Percentiles rank a stretch among this genome's conserved stretches.
phyloP scores from a whole-genome alignment of 37 sponge, comb jelly and placozoan genomes.

The Spongia lamella region DNA sequence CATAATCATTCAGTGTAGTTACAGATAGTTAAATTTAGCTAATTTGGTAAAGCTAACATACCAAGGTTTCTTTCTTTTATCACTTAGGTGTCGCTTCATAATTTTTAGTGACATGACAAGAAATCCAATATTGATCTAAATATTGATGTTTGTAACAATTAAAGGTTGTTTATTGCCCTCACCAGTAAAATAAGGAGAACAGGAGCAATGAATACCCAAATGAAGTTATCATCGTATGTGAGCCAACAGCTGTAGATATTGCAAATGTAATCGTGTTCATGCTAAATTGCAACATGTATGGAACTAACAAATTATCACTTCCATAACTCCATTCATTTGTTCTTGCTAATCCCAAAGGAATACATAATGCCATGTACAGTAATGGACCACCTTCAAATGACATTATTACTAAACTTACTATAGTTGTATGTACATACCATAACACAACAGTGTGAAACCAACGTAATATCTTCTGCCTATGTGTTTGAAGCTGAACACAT shows the following conservation, averaged over 20 bases:
- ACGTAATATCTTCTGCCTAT: constrained; percentile 3
- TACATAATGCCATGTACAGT: too few species aligned
- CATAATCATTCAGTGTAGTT: too few species aligned
- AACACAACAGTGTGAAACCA: constrained; percentile 7
- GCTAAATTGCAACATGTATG: too few species aligned
- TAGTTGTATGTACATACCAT: constrained; percentile 1
- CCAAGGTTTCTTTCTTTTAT: neutral
- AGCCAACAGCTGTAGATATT: constrained; percentile 70
- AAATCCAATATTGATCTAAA: constrained; percentile 52
- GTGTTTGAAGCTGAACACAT: constrained; percentile 41
- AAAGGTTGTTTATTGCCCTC: neutral
- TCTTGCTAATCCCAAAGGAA: too few species aligned
- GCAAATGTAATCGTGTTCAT: too few species aligned
- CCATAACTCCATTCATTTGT: too few species aligned
- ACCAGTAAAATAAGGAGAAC: constrained; percentile 69
- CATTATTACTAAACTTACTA: too few species aligned
- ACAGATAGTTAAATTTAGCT: too few species aligned
- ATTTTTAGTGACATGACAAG: constrained; percentile 50
- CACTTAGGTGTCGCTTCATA: constrained; percentile 36
- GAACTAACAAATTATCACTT: too few species aligned
- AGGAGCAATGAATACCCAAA: constrained; percentile 66
- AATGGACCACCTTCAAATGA: too few species aligned
- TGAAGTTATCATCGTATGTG: constrained; percentile 47
- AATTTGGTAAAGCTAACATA: too few species aligned
- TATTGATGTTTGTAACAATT: neutral